Conservation (phyloP, 2,113 vertebrate species). For the Dasypus novemcinctus region DNA sequence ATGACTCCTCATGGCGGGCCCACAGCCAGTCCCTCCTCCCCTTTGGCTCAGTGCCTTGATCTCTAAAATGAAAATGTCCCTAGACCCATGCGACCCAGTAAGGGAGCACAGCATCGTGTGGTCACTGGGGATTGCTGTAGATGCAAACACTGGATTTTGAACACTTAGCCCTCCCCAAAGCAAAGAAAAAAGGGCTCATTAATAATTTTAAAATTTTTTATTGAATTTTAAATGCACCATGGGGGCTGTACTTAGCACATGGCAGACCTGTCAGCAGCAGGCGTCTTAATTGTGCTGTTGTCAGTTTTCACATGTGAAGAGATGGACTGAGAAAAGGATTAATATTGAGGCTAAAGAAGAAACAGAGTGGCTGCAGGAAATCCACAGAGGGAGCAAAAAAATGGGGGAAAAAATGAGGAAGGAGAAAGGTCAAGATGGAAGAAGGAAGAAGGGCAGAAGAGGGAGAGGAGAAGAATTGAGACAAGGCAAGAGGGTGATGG, state of each 20-base stretch:
- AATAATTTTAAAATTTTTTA: background rate
- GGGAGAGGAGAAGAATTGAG: background rate
- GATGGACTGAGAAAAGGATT: background rate
- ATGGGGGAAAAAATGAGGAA: background rate
- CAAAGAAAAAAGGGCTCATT: background rate
- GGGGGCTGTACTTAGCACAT: background rate
- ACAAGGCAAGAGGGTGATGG: background rate
- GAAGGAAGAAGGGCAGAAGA: background rate
- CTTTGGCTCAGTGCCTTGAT: background rate
- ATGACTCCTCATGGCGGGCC: rapidly evolving
- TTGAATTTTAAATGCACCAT: background rate
- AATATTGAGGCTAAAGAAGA: background rate
- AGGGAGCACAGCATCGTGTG: rapidly evolving
- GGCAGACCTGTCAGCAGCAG: background rate
- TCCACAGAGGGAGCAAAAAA: background rate
- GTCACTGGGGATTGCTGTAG: background rate
- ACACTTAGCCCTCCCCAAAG: background rate
- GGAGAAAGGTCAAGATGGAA: too few species aligned
- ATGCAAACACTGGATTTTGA: background rate
- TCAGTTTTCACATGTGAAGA: background rate
- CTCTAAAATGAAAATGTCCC: background rate
- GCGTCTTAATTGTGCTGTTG: background rate
- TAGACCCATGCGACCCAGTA: background rate
- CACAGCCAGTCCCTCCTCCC: background rate
- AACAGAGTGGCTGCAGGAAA: background rate